Percentiles rank a stretch among this genome's conserved stretches.
Evolutionary conservation across 2,797 vertebrate species (phyloP).

Genomic region (Sarcoramphus papa): DNA sequence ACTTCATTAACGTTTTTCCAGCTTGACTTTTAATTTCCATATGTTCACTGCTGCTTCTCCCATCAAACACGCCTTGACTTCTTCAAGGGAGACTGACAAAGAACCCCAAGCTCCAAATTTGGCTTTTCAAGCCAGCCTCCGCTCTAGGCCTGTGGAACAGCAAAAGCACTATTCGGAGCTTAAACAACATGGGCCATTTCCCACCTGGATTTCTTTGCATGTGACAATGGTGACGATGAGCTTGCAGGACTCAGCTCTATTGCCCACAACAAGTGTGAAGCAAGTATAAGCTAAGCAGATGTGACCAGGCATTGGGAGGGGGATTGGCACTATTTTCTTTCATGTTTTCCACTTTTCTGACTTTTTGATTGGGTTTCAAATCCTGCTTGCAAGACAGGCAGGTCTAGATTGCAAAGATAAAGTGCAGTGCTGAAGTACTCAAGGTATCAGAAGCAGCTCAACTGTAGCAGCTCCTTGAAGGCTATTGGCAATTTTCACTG

Average conservation of each 20-base stretch:
- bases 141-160: background rate
- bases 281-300: background rate
- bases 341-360: background rate
- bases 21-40: conserved; percentile 41
- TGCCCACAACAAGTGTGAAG: background rate
- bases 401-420: background rate
- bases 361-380: background rate
- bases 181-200: background rate
- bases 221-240: background rate
- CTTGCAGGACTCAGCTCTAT: background rate
- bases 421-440: background rate
- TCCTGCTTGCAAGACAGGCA: background rate
- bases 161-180: background rate
- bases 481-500: background rate
- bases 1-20: conserved; percentile 53
- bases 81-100: background rate
- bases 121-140: background rate
- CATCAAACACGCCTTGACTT: background rate
- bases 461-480: background rate
- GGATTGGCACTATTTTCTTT: background rate
- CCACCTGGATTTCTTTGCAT: background rate
- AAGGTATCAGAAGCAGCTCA: background rate
- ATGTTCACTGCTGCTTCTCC: conserved; percentile 1
- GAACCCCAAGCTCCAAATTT: background rate
- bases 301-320: background rate